Percentiles rank a stretch among this genome's conserved stretches.
Conservation (phyloP, 2,113 vertebrate genomes). For the Ochotona curzoniae region DNA sequence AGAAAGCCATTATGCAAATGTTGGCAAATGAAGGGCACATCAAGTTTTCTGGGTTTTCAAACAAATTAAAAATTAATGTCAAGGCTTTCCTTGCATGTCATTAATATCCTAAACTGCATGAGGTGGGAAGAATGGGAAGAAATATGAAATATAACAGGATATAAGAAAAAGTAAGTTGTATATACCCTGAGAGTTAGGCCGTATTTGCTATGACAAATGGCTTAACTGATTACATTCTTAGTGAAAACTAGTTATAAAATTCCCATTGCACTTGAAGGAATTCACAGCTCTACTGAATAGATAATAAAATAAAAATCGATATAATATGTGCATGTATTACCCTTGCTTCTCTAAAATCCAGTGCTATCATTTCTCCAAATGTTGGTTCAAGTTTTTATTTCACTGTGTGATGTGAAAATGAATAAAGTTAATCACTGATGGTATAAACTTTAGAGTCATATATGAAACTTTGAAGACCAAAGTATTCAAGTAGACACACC, state of each 20-base stretch:
- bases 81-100: background rate
- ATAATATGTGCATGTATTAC: background rate
- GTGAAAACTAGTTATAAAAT: background rate
- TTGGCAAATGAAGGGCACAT: constrained; percentile 38
- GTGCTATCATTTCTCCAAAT: background rate
- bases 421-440: background rate
- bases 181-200: background rate
- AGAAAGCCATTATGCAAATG: constrained; percentile 59
- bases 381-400: background rate
- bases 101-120: constrained; percentile 60
- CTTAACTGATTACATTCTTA: background rate
- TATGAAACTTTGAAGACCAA: background rate
- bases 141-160: constrained; percentile 6
- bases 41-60: constrained; percentile 60
- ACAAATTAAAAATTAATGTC: constrained; percentile 56
- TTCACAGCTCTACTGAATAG: background rate
- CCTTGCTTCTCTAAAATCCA: background rate
- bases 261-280: background rate
- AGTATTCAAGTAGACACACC: background rate
- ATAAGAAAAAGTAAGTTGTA: background rate
- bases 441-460: background rate
- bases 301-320: background rate
- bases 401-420: background rate
- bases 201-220: background rate
- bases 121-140: background rate